These are phyloP conservation scores for Benthosema pterotum DNA, from an alignment of 2,797 vertebrate species.

Conservation along the genomic window DNA sequence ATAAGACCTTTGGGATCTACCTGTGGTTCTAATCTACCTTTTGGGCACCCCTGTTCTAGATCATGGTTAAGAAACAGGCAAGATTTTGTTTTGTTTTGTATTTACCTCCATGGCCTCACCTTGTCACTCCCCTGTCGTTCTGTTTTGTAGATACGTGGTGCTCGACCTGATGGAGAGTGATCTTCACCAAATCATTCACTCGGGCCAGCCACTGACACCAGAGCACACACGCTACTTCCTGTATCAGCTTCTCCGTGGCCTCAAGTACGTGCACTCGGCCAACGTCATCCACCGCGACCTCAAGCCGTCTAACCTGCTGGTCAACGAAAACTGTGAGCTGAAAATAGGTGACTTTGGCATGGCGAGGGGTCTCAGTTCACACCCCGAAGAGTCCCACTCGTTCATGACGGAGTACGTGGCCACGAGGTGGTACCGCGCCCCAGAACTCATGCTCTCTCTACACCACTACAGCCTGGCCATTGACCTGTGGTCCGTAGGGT, in stretches of 20 bases:
- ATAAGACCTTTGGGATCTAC: too few relatives aligned
- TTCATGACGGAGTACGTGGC: slow-evolving; percentile 96
- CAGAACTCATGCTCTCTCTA: slow-evolving; percentile 91
- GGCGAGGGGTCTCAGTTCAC: slow-evolving; percentile 90
- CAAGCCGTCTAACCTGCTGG: slow-evolving; percentile 91
- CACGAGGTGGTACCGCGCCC: slow-evolving; percentile 93
- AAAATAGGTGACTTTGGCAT: slow-evolving; percentile 95
- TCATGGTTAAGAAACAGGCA: too few relatives aligned
- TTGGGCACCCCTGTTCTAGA: too few relatives aligned
- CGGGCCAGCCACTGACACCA: slow-evolving; percentile 85
- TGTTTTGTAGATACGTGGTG: slow-evolving; percentile 86
- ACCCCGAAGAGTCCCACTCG: slow-evolving; percentile 86
- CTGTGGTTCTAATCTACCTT: too few relatives aligned
- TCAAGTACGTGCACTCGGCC: slow-evolving; percentile 93
- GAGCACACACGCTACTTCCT: slow-evolving; percentile 93
- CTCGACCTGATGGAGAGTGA: slow-evolving; percentile 95
- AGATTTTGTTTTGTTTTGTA: neutral
- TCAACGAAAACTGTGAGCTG: slow-evolving; percentile 94
- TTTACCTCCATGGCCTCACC: slow-evolving; percentile 1
- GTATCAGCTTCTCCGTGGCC: slow-evolving; percentile 92
- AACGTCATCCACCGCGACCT: slow-evolving; percentile 94
- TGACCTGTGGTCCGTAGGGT: slow-evolving; percentile 93
- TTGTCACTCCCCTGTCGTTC: neutral
- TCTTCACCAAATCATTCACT: slow-evolving; percentile 93
- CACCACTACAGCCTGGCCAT: slow-evolving; percentile 92